Evolutionary conservation across 1,140 invertebrate genomes (phyloP).

Genomic region (Copidosoma floridanum): DNA sequence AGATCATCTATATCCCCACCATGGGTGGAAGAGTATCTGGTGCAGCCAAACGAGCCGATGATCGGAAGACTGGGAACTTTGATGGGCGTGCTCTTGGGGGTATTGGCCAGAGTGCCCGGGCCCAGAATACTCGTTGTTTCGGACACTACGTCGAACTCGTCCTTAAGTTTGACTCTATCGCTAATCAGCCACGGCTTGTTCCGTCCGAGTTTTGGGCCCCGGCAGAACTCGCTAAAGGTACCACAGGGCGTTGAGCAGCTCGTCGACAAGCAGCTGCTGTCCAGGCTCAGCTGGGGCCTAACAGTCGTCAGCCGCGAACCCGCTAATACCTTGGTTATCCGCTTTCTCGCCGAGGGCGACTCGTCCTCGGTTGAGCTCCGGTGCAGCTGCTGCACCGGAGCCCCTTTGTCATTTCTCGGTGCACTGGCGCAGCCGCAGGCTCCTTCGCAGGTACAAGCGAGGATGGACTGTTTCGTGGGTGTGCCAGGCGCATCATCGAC

Average conservation of each 20-base stretch:
- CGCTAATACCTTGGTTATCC: not conserved
- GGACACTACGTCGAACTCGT: constrained; percentile 39
- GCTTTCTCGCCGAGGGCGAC: not conserved
- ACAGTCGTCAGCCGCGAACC: not conserved
- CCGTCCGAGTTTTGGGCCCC: too few species aligned
- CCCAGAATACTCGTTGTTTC: constrained; percentile 34
- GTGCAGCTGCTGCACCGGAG: not conserved
- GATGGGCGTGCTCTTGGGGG: constrained; percentile 16
- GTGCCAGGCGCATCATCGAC: not conserved
- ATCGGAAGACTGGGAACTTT: not conserved
- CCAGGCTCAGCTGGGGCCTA: constrained; percentile 11
- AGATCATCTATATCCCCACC: constrained; percentile 44
- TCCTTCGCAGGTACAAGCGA: constrained; percentile 43
- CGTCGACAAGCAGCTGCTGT: constrained; percentile 30
- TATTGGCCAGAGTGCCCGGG: constrained; percentile 20
- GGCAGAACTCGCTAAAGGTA: constrained; percentile 18
- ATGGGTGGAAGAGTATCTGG: constrained; percentile 31
- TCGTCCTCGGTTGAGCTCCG: not conserved
- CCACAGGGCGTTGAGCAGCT: constrained; percentile 29
- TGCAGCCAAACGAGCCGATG: not conserved
- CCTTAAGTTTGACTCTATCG: too few species aligned
- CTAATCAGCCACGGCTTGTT: too few species aligned
- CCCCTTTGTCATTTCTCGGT: too few species aligned
- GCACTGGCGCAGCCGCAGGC: constrained; percentile 45
- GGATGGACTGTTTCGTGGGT: not conserved